Conservation (phyloP, 1,140 invertebrate species). For the roundworm (Caenorhabditis elegans) region DNA sequence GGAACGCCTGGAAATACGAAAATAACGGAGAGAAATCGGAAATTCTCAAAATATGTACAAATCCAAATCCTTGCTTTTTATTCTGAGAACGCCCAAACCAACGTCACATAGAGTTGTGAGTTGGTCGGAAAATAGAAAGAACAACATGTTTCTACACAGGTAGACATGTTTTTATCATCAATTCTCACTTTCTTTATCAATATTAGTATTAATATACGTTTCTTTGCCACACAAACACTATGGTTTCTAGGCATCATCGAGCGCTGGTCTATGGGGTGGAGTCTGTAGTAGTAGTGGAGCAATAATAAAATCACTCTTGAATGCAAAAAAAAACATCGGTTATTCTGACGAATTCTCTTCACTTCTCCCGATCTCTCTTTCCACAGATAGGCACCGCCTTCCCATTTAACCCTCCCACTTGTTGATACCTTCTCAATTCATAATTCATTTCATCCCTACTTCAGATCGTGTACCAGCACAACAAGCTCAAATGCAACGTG, state of each 20-base stretch:
- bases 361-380: no score
- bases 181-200: no score
- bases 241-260: no score
- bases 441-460: conserved; percentile 1
- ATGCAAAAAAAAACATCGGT: conserved; percentile 10
- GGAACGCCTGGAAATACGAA: no score
- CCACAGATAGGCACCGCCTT: background rate
- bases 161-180: background rate
- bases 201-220: no score
- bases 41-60: conserved; percentile 17
- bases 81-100: background rate
- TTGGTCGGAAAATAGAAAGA: background rate
- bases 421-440: background rate
- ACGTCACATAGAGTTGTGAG: no score
- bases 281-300: no score
- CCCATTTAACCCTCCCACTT: background rate
- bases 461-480: conserved; percentile 10
- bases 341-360: background rate
- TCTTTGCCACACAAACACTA: no score
- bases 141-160: background rate
- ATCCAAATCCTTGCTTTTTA: background rate
- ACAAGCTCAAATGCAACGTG: background rate
- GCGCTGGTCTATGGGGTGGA: no score
- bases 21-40: background rate
- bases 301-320: conserved; percentile 11